A percentile compares a stretch with the other conserved stretches of the same genome.
Evolutionary conservation across 2,113 vertebrate genomes (phyloP).

Genomic region (Anarrhichthys ocellatus): DNA sequence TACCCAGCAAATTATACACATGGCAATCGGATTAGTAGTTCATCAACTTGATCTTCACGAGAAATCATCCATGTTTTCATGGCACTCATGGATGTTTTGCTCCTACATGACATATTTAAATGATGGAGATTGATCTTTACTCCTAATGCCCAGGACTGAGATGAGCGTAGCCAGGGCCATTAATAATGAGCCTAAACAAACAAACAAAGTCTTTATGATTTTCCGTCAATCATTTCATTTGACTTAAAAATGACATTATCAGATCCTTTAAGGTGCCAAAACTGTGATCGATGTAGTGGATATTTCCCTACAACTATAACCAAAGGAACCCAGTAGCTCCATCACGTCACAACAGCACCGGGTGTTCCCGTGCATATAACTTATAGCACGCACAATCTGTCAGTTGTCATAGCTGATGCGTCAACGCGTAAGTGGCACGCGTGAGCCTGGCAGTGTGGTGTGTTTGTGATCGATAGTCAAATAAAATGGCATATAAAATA

Average conservation of each 20-base stretch:
- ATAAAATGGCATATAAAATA: slow-evolving; percentile 42
- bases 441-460: slow-evolving; percentile 44
- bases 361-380: slow-evolving; percentile 42
- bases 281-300: not conserved
- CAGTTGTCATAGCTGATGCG: slow-evolving; percentile 34
- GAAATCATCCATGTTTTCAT: no score
- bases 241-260: not conserved
- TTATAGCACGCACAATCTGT: slow-evolving; percentile 21
- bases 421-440: not conserved
- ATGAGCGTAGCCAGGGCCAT: not conserved
- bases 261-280: not conserved
- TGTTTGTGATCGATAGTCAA: slow-evolving; percentile 84
- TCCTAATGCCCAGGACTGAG: no score
- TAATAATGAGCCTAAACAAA: not conserved
- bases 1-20: no score
- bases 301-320: not conserved
- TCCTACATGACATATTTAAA: not conserved
- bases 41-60: no score
- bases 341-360: not conserved
- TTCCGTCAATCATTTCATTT: not conserved
- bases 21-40: no score
- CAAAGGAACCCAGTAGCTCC: slow-evolving; percentile 6
- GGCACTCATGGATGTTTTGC: not conserved
- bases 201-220: not conserved
- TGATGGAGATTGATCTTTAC: not conserved